Evolutionary conservation across 2,113 vertebrate genomes (phyloP), one percentile per base, ranked within the genome.

Genomic region (Vicugna pacos): DNA sequence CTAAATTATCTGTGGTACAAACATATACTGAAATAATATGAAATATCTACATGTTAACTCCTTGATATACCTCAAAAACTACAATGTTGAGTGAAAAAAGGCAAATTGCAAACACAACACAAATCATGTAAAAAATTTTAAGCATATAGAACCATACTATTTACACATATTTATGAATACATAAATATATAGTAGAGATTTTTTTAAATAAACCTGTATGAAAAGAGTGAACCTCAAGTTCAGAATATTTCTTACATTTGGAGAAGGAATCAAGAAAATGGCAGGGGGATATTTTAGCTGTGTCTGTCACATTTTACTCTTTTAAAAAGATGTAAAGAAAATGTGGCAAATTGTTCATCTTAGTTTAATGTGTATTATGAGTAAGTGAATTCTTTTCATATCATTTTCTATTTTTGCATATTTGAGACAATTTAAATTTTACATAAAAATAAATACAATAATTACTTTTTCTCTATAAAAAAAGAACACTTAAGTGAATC

Each of bases 321-420:
- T 89, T 94, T 54, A 28, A 97, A 95, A 80, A 93, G 5, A 58
- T 30, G 50, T 32, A 16, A 93, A 92, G 32, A 35, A 94, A 86
- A 88, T n/a, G 73, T 16, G 65, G n/a, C 9, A 89, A 65, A 86
- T 24, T 75, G 8, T 83, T 93, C 91, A 52, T 5, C 3, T 52
- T 58, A 42, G 4, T 67, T 73, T 70, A 95, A 52, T 77, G 19
- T 64, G 3, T 67, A 6, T 79, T 70, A 86, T 26, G 26, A 67
- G 30, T 42, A 48, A 70, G 19, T 65, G 17, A 28, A 73, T 62
- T 13, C 9, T 65, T 94, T 82, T 72, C 28, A 8, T 64, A 90
- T 75, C 30, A 72, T 64, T 84, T 92, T 95, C 62, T 90, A 19
- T 91, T 28, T 85, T 83, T 80, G 8, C 38, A 82, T 67, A 91